Evolutionary conservation across 2,888 invertebrate species (phyloP).

Genomic region (Hypomecis punctinalis): DNA sequence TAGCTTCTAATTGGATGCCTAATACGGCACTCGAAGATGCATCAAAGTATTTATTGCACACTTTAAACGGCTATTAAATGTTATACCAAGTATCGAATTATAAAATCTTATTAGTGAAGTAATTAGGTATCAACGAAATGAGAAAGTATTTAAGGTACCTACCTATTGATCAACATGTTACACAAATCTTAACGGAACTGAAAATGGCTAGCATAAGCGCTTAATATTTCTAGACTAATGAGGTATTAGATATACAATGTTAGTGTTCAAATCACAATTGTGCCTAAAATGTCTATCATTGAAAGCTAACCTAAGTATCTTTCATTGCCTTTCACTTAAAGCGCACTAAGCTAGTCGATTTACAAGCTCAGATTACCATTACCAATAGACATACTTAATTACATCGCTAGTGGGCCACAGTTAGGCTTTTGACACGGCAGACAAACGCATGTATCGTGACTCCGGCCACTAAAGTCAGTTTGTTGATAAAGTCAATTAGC

Average conservation of each 20-base stretch:
- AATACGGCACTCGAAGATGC: conserved; percentile 51
- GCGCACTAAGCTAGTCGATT: conserved; percentile 30
- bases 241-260: neutral
- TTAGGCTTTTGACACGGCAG: conserved; percentile 82
- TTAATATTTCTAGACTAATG: neutral
- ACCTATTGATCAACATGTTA: neutral
- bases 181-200: neutral
- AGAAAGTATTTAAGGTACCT: neutral
- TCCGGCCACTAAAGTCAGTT: conserved; percentile 82
- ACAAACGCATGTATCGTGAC: conserved; percentile 84
- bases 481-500: conserved; percentile 86
- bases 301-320: conserved; percentile 17
- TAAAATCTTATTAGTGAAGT: conserved; percentile 16
- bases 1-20: conserved; percentile 67
- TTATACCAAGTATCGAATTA: conserved; percentile 25
- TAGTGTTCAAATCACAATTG: conserved; percentile 1
- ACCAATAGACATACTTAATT: conserved; percentile 76
- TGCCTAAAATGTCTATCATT: conserved; percentile 15
- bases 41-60: conserved; percentile 38
- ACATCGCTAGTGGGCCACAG: conserved; percentile 75
- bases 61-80: conserved; percentile 34
- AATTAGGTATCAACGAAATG: conserved; percentile 2
- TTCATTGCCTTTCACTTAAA: conserved; percentile 31
- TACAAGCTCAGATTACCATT: conserved; percentile 72
- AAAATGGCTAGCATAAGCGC: neutral